Evolutionary conservation across 2,797 vertebrate species (phyloP), one percentile per base, ranked within the genome.

Genomic region (Myiotriccus ornatus): DNA sequence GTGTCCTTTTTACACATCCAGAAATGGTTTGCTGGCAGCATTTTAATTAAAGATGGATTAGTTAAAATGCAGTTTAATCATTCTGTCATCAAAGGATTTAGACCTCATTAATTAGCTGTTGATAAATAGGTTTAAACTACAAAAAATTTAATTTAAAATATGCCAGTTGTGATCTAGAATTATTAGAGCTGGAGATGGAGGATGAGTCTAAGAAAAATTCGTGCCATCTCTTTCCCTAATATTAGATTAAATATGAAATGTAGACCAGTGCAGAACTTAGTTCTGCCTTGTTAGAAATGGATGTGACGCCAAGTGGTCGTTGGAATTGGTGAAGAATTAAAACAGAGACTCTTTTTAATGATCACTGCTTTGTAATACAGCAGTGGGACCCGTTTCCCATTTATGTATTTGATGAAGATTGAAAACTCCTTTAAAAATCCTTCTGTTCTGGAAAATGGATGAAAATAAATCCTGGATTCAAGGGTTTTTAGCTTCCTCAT

Each of bases 31-130:
- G 93, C 97, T 96, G 97, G 85, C 96, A 96, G 95, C 94, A 86
- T 97, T 98, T 97, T 98, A 98, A 98, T 98, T 98, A 98, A 98
- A 98, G 97, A 97, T 97, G 97, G 97, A 98, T 98, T 98, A 97
- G 96, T 97, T 98, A 95, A 97, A 97, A 98, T 85, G 71, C 92
- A 95, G 62, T 96, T 97, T 97, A 98, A 98, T 98, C 98, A 97
- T 98, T 95, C 92, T 98, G 97, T 98, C 97, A 97, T 96, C 95
- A 93, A 86, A 97, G 95, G 96, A 96, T 92, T 96, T 97, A 96
- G 94, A 96, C 96, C 92, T 98, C 95, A 94, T 98, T 98, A 98
- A 98, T 98, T 97, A 98, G 97, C 95, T 89, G 92, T 96, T 97
- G 97, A 98, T 97, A 97, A 97, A 97, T 97, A 97, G 90, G 94